Evolutionary conservation across 1,140 invertebrate genomes (phyloP).

Genomic region (Coenobita brevimanus): DNA sequence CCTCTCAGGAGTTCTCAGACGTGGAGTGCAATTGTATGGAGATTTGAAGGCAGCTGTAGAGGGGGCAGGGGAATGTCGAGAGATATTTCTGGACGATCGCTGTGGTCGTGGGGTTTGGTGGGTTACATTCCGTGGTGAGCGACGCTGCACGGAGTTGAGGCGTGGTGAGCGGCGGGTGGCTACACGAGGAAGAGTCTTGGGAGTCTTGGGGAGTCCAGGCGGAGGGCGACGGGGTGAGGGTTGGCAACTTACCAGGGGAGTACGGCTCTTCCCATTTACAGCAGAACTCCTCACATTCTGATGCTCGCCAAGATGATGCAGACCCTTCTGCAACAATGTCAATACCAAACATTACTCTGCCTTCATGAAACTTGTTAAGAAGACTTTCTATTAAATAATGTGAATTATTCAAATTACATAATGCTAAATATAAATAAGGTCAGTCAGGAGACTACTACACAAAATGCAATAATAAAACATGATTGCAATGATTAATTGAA

Average conservation of each 20-base stretch:
- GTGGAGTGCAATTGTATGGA: neutral
- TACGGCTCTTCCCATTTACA: slow-evolving; percentile 6
- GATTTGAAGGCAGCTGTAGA: slow-evolving; percentile 32
- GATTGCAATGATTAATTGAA: no score
- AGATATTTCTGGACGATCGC: no score
- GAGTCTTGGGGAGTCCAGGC: slow-evolving; percentile 37
- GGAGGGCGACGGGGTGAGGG: slow-evolving; percentile 31
- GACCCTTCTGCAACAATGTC: neutral
- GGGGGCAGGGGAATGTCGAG: neutral
- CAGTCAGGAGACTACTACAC: no score
- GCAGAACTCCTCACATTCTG: slow-evolving; percentile 40
- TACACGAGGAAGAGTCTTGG: slow-evolving; percentile 34
- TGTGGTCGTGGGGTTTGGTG: neutral
- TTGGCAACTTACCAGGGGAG: neutral
- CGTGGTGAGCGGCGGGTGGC: slow-evolving; percentile 42
- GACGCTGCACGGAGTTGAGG: neutral
- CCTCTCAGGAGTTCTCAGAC: slow-evolving; percentile 10
- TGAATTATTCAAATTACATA: no score
- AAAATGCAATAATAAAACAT: no score
- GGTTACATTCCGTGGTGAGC: slow-evolving; percentile 11
- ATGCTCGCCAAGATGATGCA: slow-evolving; percentile 27
- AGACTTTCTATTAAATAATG: no score
- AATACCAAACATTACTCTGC: neutral
- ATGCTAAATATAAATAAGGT: no score
- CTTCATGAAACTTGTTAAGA: no score